Conservation (phyloP, 1,140 invertebrate genomes). For the Zeugodacus cucurbitae region DNA sequence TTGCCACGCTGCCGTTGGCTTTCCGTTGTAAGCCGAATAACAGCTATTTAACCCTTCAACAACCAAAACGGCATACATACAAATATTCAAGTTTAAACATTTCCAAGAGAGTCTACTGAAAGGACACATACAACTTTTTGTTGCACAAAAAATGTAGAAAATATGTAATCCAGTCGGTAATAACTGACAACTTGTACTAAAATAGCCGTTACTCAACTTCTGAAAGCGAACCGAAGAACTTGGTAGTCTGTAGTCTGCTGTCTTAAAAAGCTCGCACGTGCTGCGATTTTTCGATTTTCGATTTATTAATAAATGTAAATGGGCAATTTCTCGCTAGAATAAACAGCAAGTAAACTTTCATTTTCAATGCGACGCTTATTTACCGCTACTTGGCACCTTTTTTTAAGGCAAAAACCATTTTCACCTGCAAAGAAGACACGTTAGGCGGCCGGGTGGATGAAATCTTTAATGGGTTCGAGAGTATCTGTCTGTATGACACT, state of each 20-base stretch:
- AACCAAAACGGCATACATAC: background rate
- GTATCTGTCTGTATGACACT: background rate
- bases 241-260: background rate
- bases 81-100: background rate
- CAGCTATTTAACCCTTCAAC: background rate
- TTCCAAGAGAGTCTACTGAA: background rate
- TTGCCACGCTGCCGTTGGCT: background rate
- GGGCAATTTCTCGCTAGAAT: background rate
- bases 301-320: slow-evolving; percentile 11
- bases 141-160: background rate
- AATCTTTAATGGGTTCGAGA: too few relatives aligned
- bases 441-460: background rate
- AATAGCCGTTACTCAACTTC: background rate
- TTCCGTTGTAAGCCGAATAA: background rate
- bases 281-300: background rate
- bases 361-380: background rate
- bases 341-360: background rate
- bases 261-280: background rate
- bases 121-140: background rate
- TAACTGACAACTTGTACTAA: background rate
- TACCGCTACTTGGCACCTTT: background rate
- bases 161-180: too few relatives aligned
- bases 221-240: too few relatives aligned
- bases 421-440: background rate
- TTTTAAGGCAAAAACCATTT: background rate